Evolutionary conservation across 2,888 invertebrate genomes (phyloP), one percentile per base, ranked within the genome.

Genomic region (Limnephilus marmoratus): DNA sequence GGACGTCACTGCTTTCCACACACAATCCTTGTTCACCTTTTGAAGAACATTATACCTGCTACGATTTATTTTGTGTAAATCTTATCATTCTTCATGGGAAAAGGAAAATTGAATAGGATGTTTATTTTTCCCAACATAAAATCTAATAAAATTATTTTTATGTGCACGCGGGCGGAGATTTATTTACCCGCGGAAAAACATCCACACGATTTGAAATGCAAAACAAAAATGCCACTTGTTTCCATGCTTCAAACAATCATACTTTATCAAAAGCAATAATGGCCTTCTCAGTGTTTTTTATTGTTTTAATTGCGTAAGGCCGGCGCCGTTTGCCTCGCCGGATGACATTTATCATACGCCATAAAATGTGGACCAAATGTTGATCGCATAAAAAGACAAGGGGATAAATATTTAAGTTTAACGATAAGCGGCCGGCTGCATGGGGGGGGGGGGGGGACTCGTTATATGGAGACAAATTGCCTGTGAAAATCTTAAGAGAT

Each of bases 401-500:
- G 91, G 90, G 90, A 93, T 92, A 93, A 93, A 93, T 92, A 93
- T 93, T 93, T 92, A 92, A 93, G 91, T 92, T 93, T 92, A 93
- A 93, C 93, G 93, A 93, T 92, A 92, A 91, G 90, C 92, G 81
- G 31, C 37, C 68, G 90, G 81, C 81, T 2, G 85, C 9, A 85
- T 0, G 82, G 31, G 31, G 31, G 31, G 31, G 31, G 2, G 31
- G 82, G 92, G 91, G 92, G 93, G 91, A 93, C 93, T 93, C 93
- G 92, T 93, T 93, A 93, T 92, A 90, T 90, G 92, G 88, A 83
- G 92, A 93, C 93, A 93, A 93, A 93, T 93, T 93, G 93, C 92
- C 92, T 93, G 93, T 92, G 93, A 93, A 93, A 93, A 93, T 93
- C 93, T 93, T 93, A 91, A 93, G 92, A 91, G 90, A 91, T 92